phyloP scores from a whole-genome alignment of 1,140 invertebrate species.

The Saxidomus purpurata region DNA sequence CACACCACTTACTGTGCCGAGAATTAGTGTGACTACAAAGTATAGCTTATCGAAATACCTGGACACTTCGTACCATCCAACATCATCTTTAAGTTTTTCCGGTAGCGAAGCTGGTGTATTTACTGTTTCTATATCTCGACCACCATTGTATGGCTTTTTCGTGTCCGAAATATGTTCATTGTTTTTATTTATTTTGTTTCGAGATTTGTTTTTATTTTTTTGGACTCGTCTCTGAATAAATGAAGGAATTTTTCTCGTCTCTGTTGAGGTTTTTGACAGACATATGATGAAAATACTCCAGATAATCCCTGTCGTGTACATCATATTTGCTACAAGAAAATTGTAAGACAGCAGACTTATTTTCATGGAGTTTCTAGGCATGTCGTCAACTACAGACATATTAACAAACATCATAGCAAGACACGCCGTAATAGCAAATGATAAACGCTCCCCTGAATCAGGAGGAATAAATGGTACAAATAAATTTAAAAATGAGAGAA shows the following conservation, averaged over 20 bases:
- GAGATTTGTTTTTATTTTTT: too few relatives aligned
- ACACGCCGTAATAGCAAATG: neutral
- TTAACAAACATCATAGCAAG: neutral
- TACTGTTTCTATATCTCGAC: too few relatives aligned
- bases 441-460: constrained; percentile 7
- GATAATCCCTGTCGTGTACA: neutral
- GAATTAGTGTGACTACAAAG: too few relatives aligned
- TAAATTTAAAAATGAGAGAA: neutral
- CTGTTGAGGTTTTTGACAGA: neutral
- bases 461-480: neutral
- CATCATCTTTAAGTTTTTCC: too few relatives aligned
- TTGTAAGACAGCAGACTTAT: neutral
- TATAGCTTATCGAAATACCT: too few relatives aligned
- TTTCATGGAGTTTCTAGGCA: neutral
- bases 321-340: neutral
- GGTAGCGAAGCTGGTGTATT: too few relatives aligned
- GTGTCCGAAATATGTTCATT: too few relatives aligned
- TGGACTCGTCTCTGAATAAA: neutral
- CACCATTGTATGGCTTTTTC: neutral
- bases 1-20: too few relatives aligned
- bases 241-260: neutral
- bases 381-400: neutral
- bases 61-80: too few relatives aligned
- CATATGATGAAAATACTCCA: neutral
- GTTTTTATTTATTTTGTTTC: too few relatives aligned